Evolutionary conservation across 2,113 vertebrate genomes (phyloP).

Genomic region (Scalopus aquaticus): DNA sequence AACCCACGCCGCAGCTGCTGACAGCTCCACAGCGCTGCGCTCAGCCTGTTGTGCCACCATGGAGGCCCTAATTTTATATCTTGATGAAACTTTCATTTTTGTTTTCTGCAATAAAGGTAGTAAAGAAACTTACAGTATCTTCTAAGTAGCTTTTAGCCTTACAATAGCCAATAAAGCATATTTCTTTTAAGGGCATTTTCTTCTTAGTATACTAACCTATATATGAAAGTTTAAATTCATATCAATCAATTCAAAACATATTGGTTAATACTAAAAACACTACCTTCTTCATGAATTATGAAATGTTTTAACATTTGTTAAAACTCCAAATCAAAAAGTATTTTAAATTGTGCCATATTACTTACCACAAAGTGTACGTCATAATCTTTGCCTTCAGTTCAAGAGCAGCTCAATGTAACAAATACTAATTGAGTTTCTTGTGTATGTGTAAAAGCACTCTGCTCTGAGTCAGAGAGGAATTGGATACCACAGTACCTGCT

Average conservation of each 20-base stretch:
- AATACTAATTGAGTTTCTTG: background rate
- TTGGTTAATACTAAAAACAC: background rate
- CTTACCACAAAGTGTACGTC: background rate
- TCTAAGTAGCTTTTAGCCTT: constrained; percentile 5
- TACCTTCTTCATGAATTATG: background rate
- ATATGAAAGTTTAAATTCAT: constrained; percentile 20
- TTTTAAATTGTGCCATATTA: background rate
- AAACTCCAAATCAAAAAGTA: background rate
- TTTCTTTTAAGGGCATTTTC: background rate
- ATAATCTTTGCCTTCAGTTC: background rate
- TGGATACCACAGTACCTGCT: background rate
- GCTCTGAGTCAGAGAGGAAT: background rate
- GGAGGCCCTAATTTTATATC: no score
- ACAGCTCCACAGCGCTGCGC: no score
- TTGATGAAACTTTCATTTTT: constrained; percentile 39
- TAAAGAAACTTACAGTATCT: background rate
- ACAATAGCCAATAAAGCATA: background rate
- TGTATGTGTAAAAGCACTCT: background rate
- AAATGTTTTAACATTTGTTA: background rate
- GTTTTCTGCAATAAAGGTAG: constrained; percentile 2
- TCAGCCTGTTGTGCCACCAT: no score
- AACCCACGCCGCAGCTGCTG: no score
- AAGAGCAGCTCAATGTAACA: background rate
- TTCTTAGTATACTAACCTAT: background rate
- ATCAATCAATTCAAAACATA: background rate